Evolutionary conservation across 2,113 vertebrate species (phyloP), one percentile per base, ranked within the genome.

Genomic region (Periophthalmus modestus): DNA sequence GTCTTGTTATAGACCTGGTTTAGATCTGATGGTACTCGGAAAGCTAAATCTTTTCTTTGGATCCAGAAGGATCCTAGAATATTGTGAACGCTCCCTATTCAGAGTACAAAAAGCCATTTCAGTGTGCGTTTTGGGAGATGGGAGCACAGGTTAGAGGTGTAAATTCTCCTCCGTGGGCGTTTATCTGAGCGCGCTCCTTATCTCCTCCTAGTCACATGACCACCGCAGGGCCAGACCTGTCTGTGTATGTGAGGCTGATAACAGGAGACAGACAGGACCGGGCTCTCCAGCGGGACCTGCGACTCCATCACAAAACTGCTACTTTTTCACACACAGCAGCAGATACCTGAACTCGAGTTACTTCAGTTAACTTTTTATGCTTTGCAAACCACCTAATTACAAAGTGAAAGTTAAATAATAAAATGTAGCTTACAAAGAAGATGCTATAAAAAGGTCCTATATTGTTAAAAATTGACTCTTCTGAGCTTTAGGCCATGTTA

Each of bases 131-230:
- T 16, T 52, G 48, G 15, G 48, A 18, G 52, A n/a, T 7, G 52
- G 9, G 52, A n/a, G 19, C 52, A 11, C 16, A 55, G 19, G 52
- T 10, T 55, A 1, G 16, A 52, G 18, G 50, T 19, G 50, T 52
- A 5, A 9, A 39, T 39, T 39, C 4, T 39, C 36, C 36, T 39
- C 10, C 10, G 57, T 21, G 34, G 39, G 9, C 34, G 0, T 39
- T 43, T 65, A 65, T 65, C 62, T 39, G 62, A 65, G 62, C 62
- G 16, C 19, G 34, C 19, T n/a, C 34, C 62, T 65, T 65, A 65
- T 65, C 62, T 16, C 16, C 34, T 39, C 19, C n/a, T n/a, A 39
- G 62, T 65, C 62, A 65, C 34, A 39, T 65, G 62, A 65, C 62
- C 62, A 43, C 33, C n/a, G 62, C 62, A n/a, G 34, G 62, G 61